Base-by-base conservation (phyloP, 2,888 invertebrate genomes). In the Drosophila cyrtoloma region DNA sequence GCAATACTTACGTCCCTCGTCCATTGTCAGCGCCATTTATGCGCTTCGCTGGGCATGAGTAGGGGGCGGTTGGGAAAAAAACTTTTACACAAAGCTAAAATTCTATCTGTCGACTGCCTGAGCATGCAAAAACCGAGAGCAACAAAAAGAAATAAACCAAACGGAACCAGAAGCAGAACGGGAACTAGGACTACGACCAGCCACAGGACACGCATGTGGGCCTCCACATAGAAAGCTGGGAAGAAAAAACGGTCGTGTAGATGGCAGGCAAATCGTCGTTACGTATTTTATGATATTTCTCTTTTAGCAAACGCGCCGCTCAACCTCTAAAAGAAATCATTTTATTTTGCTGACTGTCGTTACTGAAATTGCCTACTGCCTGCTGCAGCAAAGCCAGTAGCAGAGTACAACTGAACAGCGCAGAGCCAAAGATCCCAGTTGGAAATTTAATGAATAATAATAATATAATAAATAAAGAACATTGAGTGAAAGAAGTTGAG, bases 1-100 rank as follows among this genome's bases (percentile, higher is more conserved):
- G 39, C 51, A 32, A 5, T 35, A 35, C 55, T 47, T 62, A 57
- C 61, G 33, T 56, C 28, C 50, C 79, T 33, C 74, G 72, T 66
- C 84, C 89, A 90, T 90, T 90, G 86, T 89, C 86, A 90, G 62
- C 87, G 82, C 69, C 90, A 89, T 86, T 86, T 86, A 89, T 86
- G 84, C 86, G 90, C 86, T 77, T 73, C 87, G 77, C 61, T 86
- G 75, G 79, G 71, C 82, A 66, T 58, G 69, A 64, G 69, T 64
- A 32, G 62, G 44, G 10, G 10, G 35, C 16, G 26, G 62, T 30
- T 47, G 32, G 58, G 28, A 39, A 72, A 79, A 89, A 89, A 86
- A 86, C 84, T 90, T 86, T 86, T 60, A 51, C 90, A 84, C 90
- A 86, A 89, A 88, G 86, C 89, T 76, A 75, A 86, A 86, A 79